Percentiles rank a stretch among this genome's conserved stretches.
Conservation (phyloP, 2,888 invertebrate genomes). For the Agrochola lota region DNA sequence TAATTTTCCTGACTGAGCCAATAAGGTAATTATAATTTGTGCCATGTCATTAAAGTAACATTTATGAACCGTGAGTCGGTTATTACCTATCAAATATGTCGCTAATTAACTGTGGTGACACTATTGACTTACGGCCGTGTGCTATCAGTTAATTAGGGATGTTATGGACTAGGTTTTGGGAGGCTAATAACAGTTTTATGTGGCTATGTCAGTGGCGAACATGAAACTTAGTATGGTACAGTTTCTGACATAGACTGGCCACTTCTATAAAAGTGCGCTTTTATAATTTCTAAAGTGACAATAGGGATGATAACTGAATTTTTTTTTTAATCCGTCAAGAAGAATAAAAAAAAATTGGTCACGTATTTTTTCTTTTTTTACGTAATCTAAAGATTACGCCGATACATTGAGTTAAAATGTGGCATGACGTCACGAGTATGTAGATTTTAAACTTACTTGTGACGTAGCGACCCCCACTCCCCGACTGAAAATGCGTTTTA, state of each 20-base stretch:
- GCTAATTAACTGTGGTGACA: constrained; percentile 39
- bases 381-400: no score
- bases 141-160: constrained; percentile 37
- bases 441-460: no score
- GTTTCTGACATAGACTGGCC: no score
- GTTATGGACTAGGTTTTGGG: constrained; percentile 27
- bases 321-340: no score
- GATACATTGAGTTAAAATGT: no score
- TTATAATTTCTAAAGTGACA: no score
- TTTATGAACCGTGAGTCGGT: constrained; percentile 2
- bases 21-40: constrained; percentile 28
- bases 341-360: no score
- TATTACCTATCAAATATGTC: constrained; percentile 28
- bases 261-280: not conserved
- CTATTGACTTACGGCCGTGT: constrained; percentile 10
- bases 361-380: no score
- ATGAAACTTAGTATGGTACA: not conserved
- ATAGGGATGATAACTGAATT: no score
- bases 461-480: no score
- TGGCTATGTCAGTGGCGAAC: not conserved
- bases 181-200: constrained; percentile 9
- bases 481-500: no score
- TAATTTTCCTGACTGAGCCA: not conserved
- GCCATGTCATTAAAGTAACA: constrained; percentile 13
- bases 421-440: no score